Conservation (phyloP, 2,113 vertebrate genomes). For the Pituophis catenifer region DNA sequence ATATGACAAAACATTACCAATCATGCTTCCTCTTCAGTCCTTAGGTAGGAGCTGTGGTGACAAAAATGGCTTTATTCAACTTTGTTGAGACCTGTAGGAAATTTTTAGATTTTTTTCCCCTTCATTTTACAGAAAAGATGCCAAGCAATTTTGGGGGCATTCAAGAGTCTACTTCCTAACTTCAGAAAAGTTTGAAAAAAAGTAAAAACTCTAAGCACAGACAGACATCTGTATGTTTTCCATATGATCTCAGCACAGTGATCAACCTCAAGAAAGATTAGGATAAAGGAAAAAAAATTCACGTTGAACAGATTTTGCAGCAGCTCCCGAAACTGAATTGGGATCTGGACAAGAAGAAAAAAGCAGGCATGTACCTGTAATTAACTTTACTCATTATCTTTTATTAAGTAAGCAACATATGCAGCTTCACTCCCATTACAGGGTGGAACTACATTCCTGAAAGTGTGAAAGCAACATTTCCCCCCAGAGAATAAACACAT, state of each 20-base stretch:
- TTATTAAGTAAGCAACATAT: neutral
- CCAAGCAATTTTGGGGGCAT: neutral
- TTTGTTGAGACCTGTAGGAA: neutral
- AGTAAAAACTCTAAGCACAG: neutral
- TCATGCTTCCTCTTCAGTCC: neutral
- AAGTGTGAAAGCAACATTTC: conserved; percentile 20
- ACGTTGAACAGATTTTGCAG: neutral
- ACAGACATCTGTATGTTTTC: neutral
- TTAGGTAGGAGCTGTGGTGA: neutral
- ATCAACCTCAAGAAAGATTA: neutral
- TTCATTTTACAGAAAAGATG: neutral
- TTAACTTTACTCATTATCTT: neutral
- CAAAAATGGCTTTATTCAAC: neutral
- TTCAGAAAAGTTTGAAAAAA: neutral
- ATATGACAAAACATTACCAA: neutral
- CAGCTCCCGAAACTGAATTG: neutral
- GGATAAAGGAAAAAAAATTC: neutral
- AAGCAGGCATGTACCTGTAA: neutral
- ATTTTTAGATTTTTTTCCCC: neutral
- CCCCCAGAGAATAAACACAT: neutral
- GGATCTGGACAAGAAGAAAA: neutral
- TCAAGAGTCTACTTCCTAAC: neutral
- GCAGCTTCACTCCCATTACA: neutral
- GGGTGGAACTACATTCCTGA: conserved; percentile 2
- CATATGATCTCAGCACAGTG: neutral